Evolutionary conservation across 2,797 vertebrate species (phyloP), one percentile per base, ranked within the genome.

Genomic region (Eptatretus atami): DNA sequence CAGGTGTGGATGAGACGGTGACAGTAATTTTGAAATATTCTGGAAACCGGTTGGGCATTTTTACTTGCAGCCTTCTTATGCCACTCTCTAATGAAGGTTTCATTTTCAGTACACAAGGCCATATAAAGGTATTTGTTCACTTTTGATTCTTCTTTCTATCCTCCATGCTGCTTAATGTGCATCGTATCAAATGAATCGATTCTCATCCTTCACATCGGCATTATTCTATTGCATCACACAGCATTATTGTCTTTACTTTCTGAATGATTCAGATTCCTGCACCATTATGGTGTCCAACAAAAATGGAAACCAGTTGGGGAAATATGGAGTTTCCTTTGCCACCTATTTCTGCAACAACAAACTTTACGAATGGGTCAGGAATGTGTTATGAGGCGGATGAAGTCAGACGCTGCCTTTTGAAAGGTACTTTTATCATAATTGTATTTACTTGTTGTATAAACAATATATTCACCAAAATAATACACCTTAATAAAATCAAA

Each of bases 1-100:
- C 70, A 85, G 82, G 79, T 11, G 79, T 80, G 63, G 83, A 86
- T 25, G 77, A 83, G 67, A 77, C 75, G 0, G 75, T 78, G 64
- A 73, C 74, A 0, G 71, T 82, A 60, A 73, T 78, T 1, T 71
- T 86, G 31, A 80, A 79, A 72, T 90, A 79, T 68, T 76, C 82
- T 1, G 71, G 73, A 11, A 75, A 76, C 63, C 73, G 80, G 63
- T 70, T 85, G 31, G 79, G 77, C 0, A 75, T 78, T 53, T 77
- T 82, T 12, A 78, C 74, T 0, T 76, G 73, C 68, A 80, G 78
- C 3, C 69, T 73, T 1, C 53, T 68, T 1, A 9, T 74, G 0
- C 1, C 69, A 52, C 73, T 86, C 63, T 66, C 73, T 65, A 84
- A 79, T 14, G 75, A 74, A 0, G 77, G 78, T 1, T 2, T 70